Percentiles rank a stretch among this genome's conserved stretches.
phyloP scores from a whole-genome alignment of 2,113 vertebrate genomes.

The Rissa tridactyla region DNA sequence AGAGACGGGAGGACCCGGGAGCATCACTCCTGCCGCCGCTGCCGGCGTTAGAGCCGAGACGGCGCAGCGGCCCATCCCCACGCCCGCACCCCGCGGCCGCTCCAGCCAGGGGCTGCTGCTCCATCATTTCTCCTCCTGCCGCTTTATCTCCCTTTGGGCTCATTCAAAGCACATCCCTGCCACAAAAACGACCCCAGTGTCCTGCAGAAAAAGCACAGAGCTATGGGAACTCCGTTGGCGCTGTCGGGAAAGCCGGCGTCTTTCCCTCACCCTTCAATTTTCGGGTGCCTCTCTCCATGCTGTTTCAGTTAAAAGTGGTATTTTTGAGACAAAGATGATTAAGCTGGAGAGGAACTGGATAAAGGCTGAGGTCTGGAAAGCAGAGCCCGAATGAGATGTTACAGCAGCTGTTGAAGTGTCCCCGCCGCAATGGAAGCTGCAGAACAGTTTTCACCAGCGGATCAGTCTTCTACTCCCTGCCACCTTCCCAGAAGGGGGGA shows the following conservation, averaged over 20 bases:
- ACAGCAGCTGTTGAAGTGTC: not conserved
- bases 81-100: not conserved
- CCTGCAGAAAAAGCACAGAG: not conserved
- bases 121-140: not conserved
- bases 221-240: not conserved
- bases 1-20: rapidly evolving
- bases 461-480: not conserved
- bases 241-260: not conserved
- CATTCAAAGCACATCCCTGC: not conserved
- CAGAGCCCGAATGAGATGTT: not conserved
- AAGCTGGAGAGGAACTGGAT: not conserved
- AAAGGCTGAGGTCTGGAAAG: not conserved
- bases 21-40: not conserved
- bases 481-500: not conserved
- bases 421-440: not conserved
- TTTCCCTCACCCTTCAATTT: not conserved
- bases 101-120: not conserved
- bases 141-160: not conserved
- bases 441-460: not conserved
- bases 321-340: not conserved
- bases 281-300: not conserved
- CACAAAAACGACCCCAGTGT: rapidly evolving
- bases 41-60: not conserved
- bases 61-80: not conserved
- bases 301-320: not conserved